Conservation (phyloP, 2,113 vertebrate species). For the Casuarius casuarius region DNA sequence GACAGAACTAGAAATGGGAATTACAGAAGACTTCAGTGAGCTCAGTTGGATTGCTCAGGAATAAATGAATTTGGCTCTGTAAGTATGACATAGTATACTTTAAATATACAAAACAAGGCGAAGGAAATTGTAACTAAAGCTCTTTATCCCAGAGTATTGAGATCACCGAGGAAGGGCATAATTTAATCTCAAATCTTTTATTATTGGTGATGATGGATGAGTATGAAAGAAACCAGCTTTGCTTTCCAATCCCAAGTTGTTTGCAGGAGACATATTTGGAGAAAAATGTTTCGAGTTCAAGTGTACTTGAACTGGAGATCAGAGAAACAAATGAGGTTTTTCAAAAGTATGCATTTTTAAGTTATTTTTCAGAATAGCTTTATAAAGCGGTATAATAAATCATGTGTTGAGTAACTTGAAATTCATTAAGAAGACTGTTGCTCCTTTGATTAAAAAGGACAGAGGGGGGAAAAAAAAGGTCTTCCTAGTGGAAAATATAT, state of each 20-base stretch:
- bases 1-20: neutral
- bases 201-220: slow-evolving; percentile 28
- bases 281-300: neutral
- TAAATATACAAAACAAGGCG: slow-evolving; percentile 9
- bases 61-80: slow-evolving; percentile 40
- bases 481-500: neutral
- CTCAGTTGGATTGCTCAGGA: slow-evolving; percentile 13
- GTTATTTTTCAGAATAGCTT: slow-evolving; percentile 2
- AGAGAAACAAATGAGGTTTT: slow-evolving; percentile 13
- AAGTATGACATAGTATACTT: slow-evolving; percentile 14
- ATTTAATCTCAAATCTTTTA: slow-evolving; percentile 25
- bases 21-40: neutral
- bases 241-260: neutral
- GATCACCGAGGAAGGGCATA: neutral
- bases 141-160: slow-evolving; percentile 41
- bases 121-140: slow-evolving; percentile 62
- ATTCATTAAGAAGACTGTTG: neutral
- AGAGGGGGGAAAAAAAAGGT: fast-evolving
- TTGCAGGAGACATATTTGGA: neutral
- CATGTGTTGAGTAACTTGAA: neutral
- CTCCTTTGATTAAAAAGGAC: neutral
- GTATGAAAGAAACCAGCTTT: slow-evolving; percentile 14
- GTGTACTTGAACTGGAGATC: neutral
- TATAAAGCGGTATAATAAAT: neutral
- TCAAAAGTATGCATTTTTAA: slow-evolving; percentile 1